Evolutionary conservation across 1,140 invertebrate species (phyloP).

Genomic region (Drosophila micromelanica): DNA sequence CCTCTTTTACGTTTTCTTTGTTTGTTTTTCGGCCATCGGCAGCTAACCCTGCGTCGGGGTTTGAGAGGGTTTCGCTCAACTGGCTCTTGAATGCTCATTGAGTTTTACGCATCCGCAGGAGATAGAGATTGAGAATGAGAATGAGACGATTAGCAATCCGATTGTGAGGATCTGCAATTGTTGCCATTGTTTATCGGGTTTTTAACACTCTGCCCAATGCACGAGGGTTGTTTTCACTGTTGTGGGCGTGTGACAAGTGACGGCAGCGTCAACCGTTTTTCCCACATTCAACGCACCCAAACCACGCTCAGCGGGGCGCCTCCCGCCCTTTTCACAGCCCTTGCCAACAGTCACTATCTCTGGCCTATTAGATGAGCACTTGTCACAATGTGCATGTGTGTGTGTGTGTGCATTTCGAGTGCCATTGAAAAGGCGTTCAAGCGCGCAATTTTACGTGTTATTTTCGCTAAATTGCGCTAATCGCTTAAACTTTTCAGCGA

Average conservation of each 20-base stretch:
- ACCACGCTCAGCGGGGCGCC: conserved; percentile 29
- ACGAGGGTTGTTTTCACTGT: conserved; percentile 50
- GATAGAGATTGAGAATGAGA: neutral
- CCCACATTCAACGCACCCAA: conserved; percentile 67
- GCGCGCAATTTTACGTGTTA: conserved; percentile 76
- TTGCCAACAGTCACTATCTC: conserved; percentile 38
- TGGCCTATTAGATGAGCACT: conserved; percentile 38
- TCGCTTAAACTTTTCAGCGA: conserved; percentile 74
- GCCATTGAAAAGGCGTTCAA: conserved; percentile 73
- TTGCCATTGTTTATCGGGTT: conserved; percentile 44
- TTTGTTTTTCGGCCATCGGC: neutral
- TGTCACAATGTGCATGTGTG: conserved; percentile 15
- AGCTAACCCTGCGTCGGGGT: conserved; percentile 32
- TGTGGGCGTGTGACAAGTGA: conserved; percentile 75
- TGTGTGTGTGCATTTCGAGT: conserved; percentile 43
- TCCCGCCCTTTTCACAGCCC: conserved; percentile 5
- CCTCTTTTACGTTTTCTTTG: conserved; percentile 21
- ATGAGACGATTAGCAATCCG: conserved; percentile 72
- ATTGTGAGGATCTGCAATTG: conserved; percentile 74
- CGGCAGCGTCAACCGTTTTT: conserved; percentile 46
- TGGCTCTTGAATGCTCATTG: conserved; percentile 69
- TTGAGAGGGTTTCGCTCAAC: conserved; percentile 13
- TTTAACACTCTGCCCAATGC: conserved; percentile 45
- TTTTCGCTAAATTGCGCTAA: conserved; percentile 82
- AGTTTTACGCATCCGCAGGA: conserved; percentile 65